Conservation (phyloP, 1,140 invertebrate genomes). For the Scaptodrosophila lebanonensis region DNA sequence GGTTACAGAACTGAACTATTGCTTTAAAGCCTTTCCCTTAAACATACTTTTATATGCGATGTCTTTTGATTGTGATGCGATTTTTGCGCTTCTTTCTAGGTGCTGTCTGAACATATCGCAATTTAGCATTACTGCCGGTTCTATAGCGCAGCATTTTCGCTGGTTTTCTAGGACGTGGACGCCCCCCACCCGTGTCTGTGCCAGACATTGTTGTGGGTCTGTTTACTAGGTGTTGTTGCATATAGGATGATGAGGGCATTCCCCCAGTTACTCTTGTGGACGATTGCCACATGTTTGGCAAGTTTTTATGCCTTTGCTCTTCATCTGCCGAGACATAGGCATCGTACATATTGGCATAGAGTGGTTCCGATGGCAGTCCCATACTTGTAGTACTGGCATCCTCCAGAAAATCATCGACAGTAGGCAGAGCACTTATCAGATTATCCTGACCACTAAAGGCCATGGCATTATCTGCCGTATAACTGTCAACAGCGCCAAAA, state of each 20-base stretch:
- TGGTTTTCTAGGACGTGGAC: too few relatives aligned
- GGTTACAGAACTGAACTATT: slow-evolving; percentile 1
- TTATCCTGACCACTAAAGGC: slow-evolving; percentile 52
- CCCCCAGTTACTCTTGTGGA: neutral
- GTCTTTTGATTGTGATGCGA: slow-evolving; percentile 46
- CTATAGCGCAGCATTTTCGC: neutral
- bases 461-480: slow-evolving; percentile 32
- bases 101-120: slow-evolving; percentile 48
- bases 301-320: neutral
- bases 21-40: slow-evolving; percentile 1
- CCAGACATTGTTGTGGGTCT: too few relatives aligned
- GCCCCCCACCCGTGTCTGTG: too few relatives aligned
- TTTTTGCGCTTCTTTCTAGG: slow-evolving; percentile 57
- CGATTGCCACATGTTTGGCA: slow-evolving; percentile 7
- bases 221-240: too few relatives aligned
- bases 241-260: too few relatives aligned
- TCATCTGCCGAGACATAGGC: slow-evolving; percentile 17
- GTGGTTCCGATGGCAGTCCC: slow-evolving; percentile 2
- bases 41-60: slow-evolving; percentile 27
- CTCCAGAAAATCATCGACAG: slow-evolving; percentile 41
- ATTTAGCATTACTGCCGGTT: slow-evolving; percentile 3
- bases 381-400: slow-evolving; percentile 3
- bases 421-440: slow-evolving; percentile 33
- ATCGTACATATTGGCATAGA: slow-evolving; percentile 33
- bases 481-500: slow-evolving; percentile 19